Evolutionary conservation across 2,888 invertebrate species (phyloP), one percentile per base, ranked within the genome.

Genomic region (Drosophila niveifrons): DNA sequence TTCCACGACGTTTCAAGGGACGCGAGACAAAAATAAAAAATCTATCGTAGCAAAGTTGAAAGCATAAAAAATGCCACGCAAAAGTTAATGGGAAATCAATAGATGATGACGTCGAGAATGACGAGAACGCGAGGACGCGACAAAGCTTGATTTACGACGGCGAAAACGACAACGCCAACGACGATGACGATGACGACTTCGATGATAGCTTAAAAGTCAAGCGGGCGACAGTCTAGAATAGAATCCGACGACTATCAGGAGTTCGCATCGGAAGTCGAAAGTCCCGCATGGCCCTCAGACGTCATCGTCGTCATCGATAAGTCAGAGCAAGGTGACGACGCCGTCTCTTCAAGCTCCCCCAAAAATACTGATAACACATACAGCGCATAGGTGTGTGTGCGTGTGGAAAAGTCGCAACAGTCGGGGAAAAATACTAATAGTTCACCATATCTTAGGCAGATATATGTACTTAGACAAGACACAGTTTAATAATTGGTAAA

Each of bases 31-130:
- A 31, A 41, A n/a, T 18, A 34, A 11, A n/a, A 28, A 11, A 29
- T 31, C 43, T 18, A 70, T 34, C 15, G 39, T 58, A 65, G 44
- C 41, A 53, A 55, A 63, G 53, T 59, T 44, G 36, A 28, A 36
- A 53, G 23, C 55, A 66, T 69, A 52, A 65, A 61, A 82, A 84
- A 75, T 72, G 63, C 66, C 70, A 81, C 44, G 87, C 78, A 67
- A 78, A 86, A 81, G 75, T 64, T 86, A 82, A 82, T 82, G 75
- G 81, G 70, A 82, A 82, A 82, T 82, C 82, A 81, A 82, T 82
- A 73, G 63, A 66, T 41, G 28, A 62, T 36, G 67, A 64, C 58
- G 62, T 52, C 47, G 44, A 31, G 36, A 31, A 63, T 39, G 52
- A 72, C 53, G 47, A 50, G n/a, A 13, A 61, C 41, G 55, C 31